Conservation (phyloP, 2,888 invertebrate species). For the Caenorhabditis auriculariae region DNA sequence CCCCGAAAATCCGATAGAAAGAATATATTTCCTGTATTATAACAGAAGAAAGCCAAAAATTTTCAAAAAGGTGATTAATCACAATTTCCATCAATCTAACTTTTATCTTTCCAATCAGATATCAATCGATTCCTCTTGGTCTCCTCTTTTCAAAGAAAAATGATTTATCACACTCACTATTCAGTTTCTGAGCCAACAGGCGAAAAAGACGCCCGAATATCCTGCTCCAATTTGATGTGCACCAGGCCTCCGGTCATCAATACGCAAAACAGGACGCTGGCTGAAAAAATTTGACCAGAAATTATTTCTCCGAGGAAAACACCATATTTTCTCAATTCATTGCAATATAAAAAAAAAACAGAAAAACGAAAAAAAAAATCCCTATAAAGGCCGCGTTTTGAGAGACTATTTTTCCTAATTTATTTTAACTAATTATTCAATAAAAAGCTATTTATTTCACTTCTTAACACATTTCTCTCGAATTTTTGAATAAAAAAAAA, state of each 20-base stretch:
- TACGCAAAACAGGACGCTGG: conserved; percentile 27
- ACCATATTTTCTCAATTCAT: too few species aligned
- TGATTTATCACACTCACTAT: conserved; percentile 47
- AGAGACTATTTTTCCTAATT: too few species aligned
- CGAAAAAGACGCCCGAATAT: conserved; percentile 56
- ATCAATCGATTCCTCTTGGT: too few species aligned
- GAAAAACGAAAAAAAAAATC: too few species aligned
- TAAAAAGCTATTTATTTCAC: too few species aligned
- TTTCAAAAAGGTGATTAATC: neutral
- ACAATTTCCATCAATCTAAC: neutral
- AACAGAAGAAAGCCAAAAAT: neutral
- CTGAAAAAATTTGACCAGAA: conserved; percentile 19
- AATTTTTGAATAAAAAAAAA: neutral
- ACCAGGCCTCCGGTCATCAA: conserved; percentile 33
- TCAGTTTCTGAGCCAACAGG: conserved; percentile 53
- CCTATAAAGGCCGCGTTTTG: too few species aligned
- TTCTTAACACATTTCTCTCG: too few species aligned
- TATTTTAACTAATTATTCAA: too few species aligned
- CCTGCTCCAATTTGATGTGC: conserved; percentile 51
- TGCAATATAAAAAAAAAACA: too few species aligned
- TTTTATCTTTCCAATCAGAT: neutral
- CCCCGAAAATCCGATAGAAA: neutral
- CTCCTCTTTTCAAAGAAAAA: too few species aligned
- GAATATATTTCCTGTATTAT: neutral
- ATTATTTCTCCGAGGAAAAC: too few species aligned